Evolutionary conservation across 2,888 invertebrate species (phyloP), one percentile per base, ranked within the genome.

Genomic region (Pammene aurita): DNA sequence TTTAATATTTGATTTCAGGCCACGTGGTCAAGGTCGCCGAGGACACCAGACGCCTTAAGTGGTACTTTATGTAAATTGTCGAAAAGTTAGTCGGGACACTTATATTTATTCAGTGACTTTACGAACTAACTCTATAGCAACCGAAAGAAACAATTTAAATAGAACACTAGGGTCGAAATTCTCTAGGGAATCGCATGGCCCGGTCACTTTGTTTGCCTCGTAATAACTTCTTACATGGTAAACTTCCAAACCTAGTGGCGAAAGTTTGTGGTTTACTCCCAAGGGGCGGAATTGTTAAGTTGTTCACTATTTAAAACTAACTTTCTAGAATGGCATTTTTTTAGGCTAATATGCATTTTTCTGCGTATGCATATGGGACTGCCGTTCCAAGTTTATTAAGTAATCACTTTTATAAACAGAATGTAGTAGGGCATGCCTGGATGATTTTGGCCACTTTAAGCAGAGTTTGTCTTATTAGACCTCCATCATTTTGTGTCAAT

Each of bases 251-350:
- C 83, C 82, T 80, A 74, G 72, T 67, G 77, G 80, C 72, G 62
- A 78, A 80, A 83, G 76, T 84, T 77, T 77, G 77, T 74, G 82
- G 77, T 81, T 84, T 75, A 73, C 73, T 77, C 81, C 79, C 81
- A 65, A 44, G 81, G 80, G 84, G 70, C 77, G 85, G 80, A 85
- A 87, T 89, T 89, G 87, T 87, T 80, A 82, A 86, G 80, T 89
- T 82, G 81, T 81, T 78, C 81, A 81, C 86, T 82, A 88, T 89
- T 88, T 87, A 87, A 86, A 89, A 87, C 79, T 78, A 77, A 81
- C 78, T 81, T 79, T 78, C 77, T 79, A 84, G 84, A 83, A 80
- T 80, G 74, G 76, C 71, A 70, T 77, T 76, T n/a, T 77, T 66
- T 76, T 63, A 48, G 65, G 18, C 77, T 50, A 50, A 50, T 50